A percentile compares a stretch with the other conserved stretches of the same genome.
Conservation (phyloP, 1,140 invertebrate species). For the Lepidostoma basale region DNA sequence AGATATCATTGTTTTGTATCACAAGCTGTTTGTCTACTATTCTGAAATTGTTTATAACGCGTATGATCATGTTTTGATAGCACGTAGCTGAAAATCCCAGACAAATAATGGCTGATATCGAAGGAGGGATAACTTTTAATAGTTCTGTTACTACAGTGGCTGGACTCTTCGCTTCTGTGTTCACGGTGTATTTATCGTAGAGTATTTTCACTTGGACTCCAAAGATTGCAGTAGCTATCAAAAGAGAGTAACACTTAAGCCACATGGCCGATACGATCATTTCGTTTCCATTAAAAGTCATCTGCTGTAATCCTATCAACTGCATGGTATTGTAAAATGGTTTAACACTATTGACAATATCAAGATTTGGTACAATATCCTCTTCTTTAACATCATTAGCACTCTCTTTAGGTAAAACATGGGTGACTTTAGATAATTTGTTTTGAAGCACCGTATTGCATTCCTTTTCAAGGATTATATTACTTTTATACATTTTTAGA, state of each 20-base stretch:
- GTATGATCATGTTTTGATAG: slow-evolving; percentile 37
- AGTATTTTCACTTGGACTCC: slow-evolving; percentile 13
- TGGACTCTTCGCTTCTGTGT: slow-evolving; percentile 10
- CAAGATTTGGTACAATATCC: not conserved
- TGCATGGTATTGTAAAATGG: slow-evolving; percentile 33
- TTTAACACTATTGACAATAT: slow-evolving; percentile 33
- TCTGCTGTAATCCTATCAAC: slow-evolving; percentile 37
- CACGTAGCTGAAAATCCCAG: slow-evolving; percentile 36
- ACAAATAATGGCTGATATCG: slow-evolving; percentile 26
- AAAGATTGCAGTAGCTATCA: slow-evolving; percentile 23
- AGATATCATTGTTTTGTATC: slow-evolving; percentile 26
- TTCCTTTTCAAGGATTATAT: slow-evolving; percentile 8
- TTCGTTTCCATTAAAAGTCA: slow-evolving; percentile 27
- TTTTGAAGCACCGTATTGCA: slow-evolving; percentile 34
- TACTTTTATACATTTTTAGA: slow-evolving; percentile 15
- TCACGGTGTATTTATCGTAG: not conserved
- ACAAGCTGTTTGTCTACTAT: slow-evolving; percentile 36
- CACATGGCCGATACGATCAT: not conserved
- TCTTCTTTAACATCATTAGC: not conserved
- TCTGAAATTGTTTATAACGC: slow-evolving; percentile 40
- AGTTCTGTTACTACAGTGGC: slow-evolving; percentile 28
- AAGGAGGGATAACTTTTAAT: slow-evolving; percentile 28
- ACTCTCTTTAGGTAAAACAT: slow-evolving; percentile 31
- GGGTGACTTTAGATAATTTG: slow-evolving; percentile 31
- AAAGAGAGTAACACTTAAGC: slow-evolving; percentile 29